Base-by-base conservation (phyloP, 2,888 invertebrate genomes). In the Scaptomyza flava region DNA sequence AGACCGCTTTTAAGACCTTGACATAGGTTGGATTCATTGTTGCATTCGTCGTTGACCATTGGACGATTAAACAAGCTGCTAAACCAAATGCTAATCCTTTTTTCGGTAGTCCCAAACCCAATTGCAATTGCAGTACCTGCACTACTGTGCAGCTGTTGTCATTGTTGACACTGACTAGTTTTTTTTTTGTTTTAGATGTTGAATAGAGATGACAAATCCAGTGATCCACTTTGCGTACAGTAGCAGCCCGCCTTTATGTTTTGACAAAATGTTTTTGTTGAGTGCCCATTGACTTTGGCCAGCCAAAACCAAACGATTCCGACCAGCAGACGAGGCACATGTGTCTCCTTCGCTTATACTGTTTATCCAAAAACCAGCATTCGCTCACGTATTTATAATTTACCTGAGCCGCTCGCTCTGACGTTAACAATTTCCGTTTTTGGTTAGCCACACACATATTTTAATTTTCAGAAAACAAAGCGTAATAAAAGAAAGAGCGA, bases 231-330 rank as follows among this genome's bases (percentile, higher is more conserved):
- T 82, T 82, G 83, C 79, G 81, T 80, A 82, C 83, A 80, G 86
- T 69, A 73, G 81, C 80, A 68, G 79, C 69, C 68, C 69, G 81
- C 83, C 81, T 76, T 76, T 76, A 73, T 82, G 86, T 82, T 82
- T 85, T 82, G 79, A 73, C 81, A 82, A 85, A 82, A 82, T 85
- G 86, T 82, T 82, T 82, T 85, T 85, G 83, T 73, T 76, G 86
- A 82, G 81, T 82, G 81, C 81, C 75, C 81, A 85, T 85, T 82
- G 81, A 85, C 81, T 82, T 78, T 76, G 76, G 60, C 61, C 52
- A 33, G 34, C 46, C 11, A 46, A 46, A 14, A 27, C 46, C 14
- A 46, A 11, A 27, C 34, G 14, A 12, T 17, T 7, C 14, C 33
- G 50, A 38, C 17, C 61, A 43, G 53, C 57, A 47, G 56, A 63